These are phyloP conservation scores for Corvus moneduloides DNA, from an alignment of 2,113 vertebrate species.

Conservation along the genomic window DNA sequence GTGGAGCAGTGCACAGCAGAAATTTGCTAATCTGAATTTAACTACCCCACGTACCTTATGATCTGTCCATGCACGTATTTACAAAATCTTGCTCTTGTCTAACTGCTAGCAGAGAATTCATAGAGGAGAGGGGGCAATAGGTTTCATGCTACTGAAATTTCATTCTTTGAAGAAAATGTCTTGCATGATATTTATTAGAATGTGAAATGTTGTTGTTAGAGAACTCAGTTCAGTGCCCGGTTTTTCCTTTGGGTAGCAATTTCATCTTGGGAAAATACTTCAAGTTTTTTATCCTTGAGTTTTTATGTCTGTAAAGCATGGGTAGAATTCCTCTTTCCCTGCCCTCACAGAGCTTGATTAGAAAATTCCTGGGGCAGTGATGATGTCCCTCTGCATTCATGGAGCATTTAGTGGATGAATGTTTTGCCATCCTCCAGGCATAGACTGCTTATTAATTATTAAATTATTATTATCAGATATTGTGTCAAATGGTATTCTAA, in stretches of 20 bases:
- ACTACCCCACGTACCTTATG: background rate
- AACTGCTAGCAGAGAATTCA: background rate
- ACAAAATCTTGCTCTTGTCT: background rate
- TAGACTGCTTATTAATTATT: background rate
- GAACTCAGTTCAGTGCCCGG: accelerated
- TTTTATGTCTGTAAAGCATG: background rate
- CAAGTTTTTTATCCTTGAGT: background rate
- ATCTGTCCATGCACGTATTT: accelerated
- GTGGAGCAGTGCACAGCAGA: background rate
- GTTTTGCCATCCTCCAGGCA: background rate
- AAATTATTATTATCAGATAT: background rate
- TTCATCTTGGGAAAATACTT: slow-evolving; percentile 2
- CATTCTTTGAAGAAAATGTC: background rate
- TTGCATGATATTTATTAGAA: background rate
- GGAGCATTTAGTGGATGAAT: background rate
- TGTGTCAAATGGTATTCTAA: background rate
- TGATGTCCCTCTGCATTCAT: background rate
- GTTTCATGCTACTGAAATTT: background rate
- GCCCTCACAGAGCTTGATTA: background rate
- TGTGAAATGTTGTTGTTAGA: background rate
- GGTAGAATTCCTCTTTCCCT: background rate
- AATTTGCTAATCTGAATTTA: slow-evolving; percentile 7
- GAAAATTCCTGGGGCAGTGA: background rate
- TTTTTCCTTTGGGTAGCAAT: background rate
- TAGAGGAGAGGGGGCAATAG: background rate